Conservation (phyloP, 2,888 invertebrate genomes). For the Calephelis perditalis region DNA sequence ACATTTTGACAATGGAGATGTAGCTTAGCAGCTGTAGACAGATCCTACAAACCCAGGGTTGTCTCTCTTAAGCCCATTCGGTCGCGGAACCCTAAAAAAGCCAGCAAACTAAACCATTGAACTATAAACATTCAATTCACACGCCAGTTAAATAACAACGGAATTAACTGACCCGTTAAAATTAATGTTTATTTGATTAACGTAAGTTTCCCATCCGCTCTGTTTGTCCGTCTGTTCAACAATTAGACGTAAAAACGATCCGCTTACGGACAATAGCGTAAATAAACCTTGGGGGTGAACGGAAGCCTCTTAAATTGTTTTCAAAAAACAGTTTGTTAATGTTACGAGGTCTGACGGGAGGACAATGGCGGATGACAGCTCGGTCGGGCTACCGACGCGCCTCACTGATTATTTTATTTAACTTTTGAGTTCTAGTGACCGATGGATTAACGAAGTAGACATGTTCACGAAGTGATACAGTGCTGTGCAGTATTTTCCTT, state of each 20-base stretch:
- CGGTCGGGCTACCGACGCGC: conserved; percentile 38
- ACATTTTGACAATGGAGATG: too few species aligned
- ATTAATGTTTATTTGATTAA: conserved; percentile 67
- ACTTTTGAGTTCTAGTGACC: conserved; percentile 6
- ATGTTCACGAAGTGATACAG: not conserved
- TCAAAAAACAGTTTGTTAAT: conserved; percentile 60
- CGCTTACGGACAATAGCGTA: conserved; percentile 61
- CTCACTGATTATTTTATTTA: conserved; percentile 27
- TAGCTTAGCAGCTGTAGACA: too few species aligned
- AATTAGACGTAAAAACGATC: conserved; percentile 58
- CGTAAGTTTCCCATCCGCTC: conserved; percentile 38
- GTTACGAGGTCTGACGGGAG: conserved; percentile 32
- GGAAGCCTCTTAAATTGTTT: conserved; percentile 74
- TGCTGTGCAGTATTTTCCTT: too few species aligned
- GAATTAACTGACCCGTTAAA: conserved; percentile 45
- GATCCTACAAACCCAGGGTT: too few species aligned
- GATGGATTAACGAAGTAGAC: not conserved
- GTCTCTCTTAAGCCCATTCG: too few species aligned
- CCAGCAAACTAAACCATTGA: conserved; percentile 8
- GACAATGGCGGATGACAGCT: conserved; percentile 32
- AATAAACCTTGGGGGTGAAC: conserved; percentile 58
- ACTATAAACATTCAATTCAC: conserved; percentile 32
- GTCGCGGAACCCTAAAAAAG: too few species aligned
- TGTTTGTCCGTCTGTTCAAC: conserved; percentile 39
- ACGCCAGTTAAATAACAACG: conserved; percentile 43